Base-by-base conservation (phyloP, 2,888 invertebrate genomes). In the Trichopria drosophilae region DNA sequence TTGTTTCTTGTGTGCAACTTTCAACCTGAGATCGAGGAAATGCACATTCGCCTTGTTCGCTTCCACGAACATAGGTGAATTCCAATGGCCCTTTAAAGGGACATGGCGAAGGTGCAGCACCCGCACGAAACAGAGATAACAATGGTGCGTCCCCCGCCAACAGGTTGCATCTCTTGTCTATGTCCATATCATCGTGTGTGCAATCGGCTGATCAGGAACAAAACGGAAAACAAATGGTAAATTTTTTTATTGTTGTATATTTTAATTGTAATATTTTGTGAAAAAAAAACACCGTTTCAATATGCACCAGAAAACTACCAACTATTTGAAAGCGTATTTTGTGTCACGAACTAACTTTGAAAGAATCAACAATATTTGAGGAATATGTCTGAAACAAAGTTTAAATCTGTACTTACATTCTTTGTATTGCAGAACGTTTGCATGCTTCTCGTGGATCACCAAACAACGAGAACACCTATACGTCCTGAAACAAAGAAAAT, bases 81-180 rank as follows among this genome's bases (percentile, higher is more conserved):
- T 86, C 86, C 75, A 88, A 87, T 0, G 91, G 90, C 20, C 86
- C 84, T 60, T 83, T 83, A 77, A 93, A 90, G 2, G 92, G 92
- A 68, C 92, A 93, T 19, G 84, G 79, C 64, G 86, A 82, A 1
- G 90, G 86, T 34, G 81, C 78, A 0, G 87, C 87, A 56, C 81
- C 79, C 2, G 84, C 84, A 45, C 87, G 78, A 76, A 89, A 89
- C 82, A 90, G 84, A 59, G 88, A 87, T 78, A 82, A 84, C 0
- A 89, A 80, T 0, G 82, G 79, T 1, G 87, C 87, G 69, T 89
- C 90, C 1, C 88, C 86, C 16, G 83, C 82, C 66, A 90, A 85
- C 49, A 79, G 78, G 65, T 82, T 81, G 72, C 89, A 89, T n/a
- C n/a, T n/a, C n/a, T n/a, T n/a, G 12, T 81, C 78, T 23, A 86